Base-by-base conservation (phyloP, 2,888 invertebrate genomes). In the Melanostoma mellinum region DNA sequence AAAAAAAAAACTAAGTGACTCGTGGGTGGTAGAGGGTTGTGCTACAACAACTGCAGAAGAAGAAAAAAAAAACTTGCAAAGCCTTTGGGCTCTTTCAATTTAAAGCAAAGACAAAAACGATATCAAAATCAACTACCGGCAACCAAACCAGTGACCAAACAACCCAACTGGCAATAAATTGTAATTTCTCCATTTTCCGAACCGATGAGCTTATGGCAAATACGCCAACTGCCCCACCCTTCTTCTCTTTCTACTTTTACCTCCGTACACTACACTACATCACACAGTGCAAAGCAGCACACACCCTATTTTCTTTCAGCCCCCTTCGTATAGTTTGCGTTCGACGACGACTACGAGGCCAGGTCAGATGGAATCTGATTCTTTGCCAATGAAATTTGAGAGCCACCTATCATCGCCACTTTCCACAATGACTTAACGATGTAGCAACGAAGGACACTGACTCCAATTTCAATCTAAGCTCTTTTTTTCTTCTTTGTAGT, bases 161-260 rank as follows among this genome's bases (percentile, higher is more conserved):
- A 58, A 74, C 69, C 82, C 82, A 65, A 82, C 77, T 77, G 77
- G 82, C 77, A 74, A 82, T 82, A 82, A 82, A 82, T 82, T 82
- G 82, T 82, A 82, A 82, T 82, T 82, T 82, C 77, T 74, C 77
- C 77, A 82, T 82, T 82, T 82, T 82, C 82, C 82, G 58, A 77
- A 82, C 77, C 82, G 82, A 77, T 82, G 82, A 82, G 77, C 81
- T 77, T 76, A 82, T 82, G 77, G 77, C 72, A 61, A 55, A 61
- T 46, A 38, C n/a, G 60, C 30, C 10, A 6, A 20, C 35, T 35
- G 5, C n/a, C 10, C 3, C 42, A 32, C 10, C 33, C 46, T 8
- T 36, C 6, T 10, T 40, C 56, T 56, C 40, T 9, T 40, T 40
- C 61, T 35, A 10, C 44, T 38, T 10, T 2, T 50, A 38, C 30